These are phyloP conservation scores for Cantharis flavilabris DNA, from an alignment of 2,888 invertebrate genomes.

Conservation along the genomic window DNA sequence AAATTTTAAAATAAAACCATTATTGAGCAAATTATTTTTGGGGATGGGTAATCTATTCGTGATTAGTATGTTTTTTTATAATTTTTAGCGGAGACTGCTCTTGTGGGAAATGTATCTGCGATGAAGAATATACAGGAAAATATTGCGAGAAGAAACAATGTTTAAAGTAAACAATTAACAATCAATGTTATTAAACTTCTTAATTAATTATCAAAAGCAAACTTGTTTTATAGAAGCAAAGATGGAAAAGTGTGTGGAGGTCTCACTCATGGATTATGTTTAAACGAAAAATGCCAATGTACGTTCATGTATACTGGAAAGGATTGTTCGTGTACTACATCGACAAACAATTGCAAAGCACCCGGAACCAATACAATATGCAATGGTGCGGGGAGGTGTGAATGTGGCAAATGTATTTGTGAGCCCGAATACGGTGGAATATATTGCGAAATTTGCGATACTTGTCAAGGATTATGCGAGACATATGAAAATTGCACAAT, in stretches of 20 bases:
- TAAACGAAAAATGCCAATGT: constrained; percentile 76
- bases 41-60: no score
- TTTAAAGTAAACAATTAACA: constrained; percentile 55
- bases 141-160: constrained; percentile 69
- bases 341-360: constrained; percentile 59
- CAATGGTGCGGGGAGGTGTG: constrained; percentile 76
- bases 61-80: neutral
- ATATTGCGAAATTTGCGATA: constrained; percentile 61
- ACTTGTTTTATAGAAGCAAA: constrained; percentile 8
- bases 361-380: constrained; percentile 63
- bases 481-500: constrained; percentile 57
- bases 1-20: no score
- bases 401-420: constrained; percentile 64
- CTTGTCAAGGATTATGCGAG: constrained; percentile 59
- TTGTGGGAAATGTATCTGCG: constrained; percentile 77
- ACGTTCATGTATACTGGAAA: constrained; percentile 62
- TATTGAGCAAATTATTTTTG: no score
- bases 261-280: constrained; percentile 69
- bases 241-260: constrained; percentile 58
- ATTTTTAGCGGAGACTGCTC: constrained; percentile 70
- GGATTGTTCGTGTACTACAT: constrained; percentile 62
- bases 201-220: neutral
- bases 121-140: constrained; percentile 61
- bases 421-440: constrained; percentile 53
- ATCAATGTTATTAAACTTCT: neutral